Base-by-base conservation (phyloP, 2,888 invertebrate genomes). In the Bibio marci region DNA sequence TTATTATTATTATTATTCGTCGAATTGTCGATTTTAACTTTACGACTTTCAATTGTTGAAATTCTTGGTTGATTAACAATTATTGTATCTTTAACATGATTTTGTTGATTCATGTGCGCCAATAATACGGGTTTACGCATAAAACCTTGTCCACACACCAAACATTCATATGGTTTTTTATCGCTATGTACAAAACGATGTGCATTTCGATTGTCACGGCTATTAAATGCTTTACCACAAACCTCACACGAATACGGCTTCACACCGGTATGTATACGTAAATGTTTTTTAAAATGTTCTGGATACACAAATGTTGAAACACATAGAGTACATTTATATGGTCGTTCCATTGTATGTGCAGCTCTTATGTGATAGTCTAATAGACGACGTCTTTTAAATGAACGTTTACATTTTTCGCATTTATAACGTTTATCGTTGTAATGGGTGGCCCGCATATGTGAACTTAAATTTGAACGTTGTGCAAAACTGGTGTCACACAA, bases 161-260 rank as follows among this genome's bases (percentile, higher is more conserved):
- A 61, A 52, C 86, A 87, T 57, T 83, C 83, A 58, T 83, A 87
- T 0, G 85, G 86, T 50, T 86, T 87, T 55, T 83, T 81, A 55
- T 83, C 80, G 50, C 80, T 81, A 60, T 87, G 87, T 35, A 82
- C 76, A 58, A 83, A 86, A 25, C 82, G 69, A 56, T 86, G 86
- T 10, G 80, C 80, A 63, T 86, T 85, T 42, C 85, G 67, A 53
- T 86, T 87, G 61, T 86, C 86, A 42, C 82, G 69, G 10, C 82
- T 80, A 54, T 78, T 82, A 63, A 87, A 87, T 37, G 78, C 71
- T 56, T 85, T 86, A 38, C 80, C 82, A 57, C 87, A 87, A 13
- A 85, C 73, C 71, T 76, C 56, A 37, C 46, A 48, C 44, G 35
- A 47, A 46, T 71, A 85, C 0, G 82, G 80, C 43, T 80, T 76